Evolutionary conservation across 2,797 vertebrate genomes (phyloP), one percentile per base, ranked within the genome.

Genomic region (Nyctibius grandis): DNA sequence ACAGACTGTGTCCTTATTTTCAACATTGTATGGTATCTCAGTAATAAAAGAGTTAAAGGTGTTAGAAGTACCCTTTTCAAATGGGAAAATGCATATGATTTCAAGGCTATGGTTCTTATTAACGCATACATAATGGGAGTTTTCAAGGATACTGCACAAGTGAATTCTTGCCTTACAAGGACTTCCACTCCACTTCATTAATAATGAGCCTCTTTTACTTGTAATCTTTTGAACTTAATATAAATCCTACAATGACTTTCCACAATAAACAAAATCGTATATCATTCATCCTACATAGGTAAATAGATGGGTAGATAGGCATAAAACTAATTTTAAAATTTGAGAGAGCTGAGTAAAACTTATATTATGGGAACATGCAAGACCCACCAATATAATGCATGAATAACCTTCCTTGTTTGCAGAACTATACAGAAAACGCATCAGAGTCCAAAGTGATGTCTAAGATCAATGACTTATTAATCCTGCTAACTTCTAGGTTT

Each of bases 41-140:
- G 68, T 68, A 91, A 84, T 53, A 85, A 74, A 93, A 76, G 38
- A 93, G 34, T 92, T 81, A 50, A 76, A 89, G 47, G 68, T 93
- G 82, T 64, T 81, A 91, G 72, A 94, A 95, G 75, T 72, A 85
- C 15, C 16, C 33, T 83, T 96, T 95, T 75, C 42, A 93, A 93
- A 93, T 72, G 45, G 12, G 21, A 93, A 93, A 95, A 95, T 74
- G 26, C 45, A 50, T 92, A 56, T 59, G 44, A 72, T 80, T 92
- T 91, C 72, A 91, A 96, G 78, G 17, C 44, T 80, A 10, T 88
- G 81, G 36, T 51, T 94, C 40, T 50, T 89, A 73, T 95, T 95
- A 96, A 82, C 29, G 68, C 45, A 63, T 53, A 53, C 5, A 50
- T 60, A 94, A 96, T 26, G 17, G 42, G 29, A 81, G 31, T 84